These are phyloP conservation scores for Myodes glareolus DNA, from an alignment of 2,113 vertebrate genomes.

Conservation along the genomic window DNA sequence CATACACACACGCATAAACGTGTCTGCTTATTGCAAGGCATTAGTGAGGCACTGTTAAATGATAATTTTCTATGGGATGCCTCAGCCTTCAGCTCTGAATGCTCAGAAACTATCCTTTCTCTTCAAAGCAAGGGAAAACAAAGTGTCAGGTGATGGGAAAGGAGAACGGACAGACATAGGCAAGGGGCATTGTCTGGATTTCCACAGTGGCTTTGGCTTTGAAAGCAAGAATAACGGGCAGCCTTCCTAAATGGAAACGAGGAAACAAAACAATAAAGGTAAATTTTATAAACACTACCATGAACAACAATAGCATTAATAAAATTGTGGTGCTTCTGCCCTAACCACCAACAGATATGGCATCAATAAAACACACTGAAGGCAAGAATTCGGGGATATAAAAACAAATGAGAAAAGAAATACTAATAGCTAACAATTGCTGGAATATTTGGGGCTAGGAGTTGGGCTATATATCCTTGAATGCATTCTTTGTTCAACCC, in stretches of 20 bases:
- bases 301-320: background rate
- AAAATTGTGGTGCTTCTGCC: background rate
- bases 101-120: background rate
- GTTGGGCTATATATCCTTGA: background rate
- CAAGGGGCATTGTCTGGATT: background rate
- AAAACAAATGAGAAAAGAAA: background rate
- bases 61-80: background rate
- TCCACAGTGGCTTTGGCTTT: conserved; percentile 28
- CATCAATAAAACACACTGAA: background rate
- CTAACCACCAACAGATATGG: background rate
- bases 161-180: background rate
- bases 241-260: background rate
- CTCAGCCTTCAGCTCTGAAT: conserved; percentile 4
- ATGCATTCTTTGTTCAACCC: background rate
- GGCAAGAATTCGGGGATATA: background rate
- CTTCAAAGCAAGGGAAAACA: background rate
- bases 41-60: background rate
- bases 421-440: background rate
- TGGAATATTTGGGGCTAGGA: background rate
- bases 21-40: background rate
- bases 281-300: background rate
- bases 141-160: conserved; percentile 29
- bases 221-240: background rate
- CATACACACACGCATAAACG: background rate
- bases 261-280: background rate